phyloP scores from a whole-genome alignment of 2,113 vertebrate species.

The Xiphophorus hellerii region DNA sequence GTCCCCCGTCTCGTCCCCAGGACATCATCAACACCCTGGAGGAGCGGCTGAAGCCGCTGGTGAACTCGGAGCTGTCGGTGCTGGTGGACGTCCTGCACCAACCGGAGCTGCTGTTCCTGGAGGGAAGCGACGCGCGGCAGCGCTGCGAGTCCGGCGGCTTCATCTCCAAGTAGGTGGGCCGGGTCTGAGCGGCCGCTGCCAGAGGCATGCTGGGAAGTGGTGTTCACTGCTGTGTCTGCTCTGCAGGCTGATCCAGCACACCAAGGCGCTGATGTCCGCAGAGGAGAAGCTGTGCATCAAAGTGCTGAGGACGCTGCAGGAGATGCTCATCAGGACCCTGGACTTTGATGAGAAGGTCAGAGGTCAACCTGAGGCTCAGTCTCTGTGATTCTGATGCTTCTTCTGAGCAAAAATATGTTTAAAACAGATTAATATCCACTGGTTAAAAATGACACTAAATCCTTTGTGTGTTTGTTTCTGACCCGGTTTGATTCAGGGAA shows the following conservation, averaged over 20 bases:
- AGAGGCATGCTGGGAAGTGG: conserved; percentile 7
- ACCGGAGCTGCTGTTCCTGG: conserved; percentile 94
- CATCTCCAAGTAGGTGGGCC: conserved; percentile 88
- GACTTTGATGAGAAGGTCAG: conserved; percentile 89
- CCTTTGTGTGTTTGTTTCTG: no score
- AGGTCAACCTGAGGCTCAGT: background rate
- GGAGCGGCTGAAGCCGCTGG: conserved; percentile 90
- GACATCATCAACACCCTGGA: conserved; percentile 95
- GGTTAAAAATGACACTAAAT: no score
- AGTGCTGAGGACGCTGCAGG: conserved; percentile 91
- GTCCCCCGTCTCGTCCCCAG: conserved; percentile 40
- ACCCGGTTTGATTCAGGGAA: conserved; percentile 79
- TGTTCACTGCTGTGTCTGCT: conserved; percentile 23
- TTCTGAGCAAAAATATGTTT: no score
- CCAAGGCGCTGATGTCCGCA: conserved; percentile 89
- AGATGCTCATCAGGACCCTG: conserved; percentile 92
- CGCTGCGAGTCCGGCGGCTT: conserved; percentile 96
- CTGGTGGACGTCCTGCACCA: conserved; percentile 95
- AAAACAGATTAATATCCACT: no score
- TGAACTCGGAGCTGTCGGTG: conserved; percentile 93
- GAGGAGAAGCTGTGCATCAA: conserved; percentile 98
- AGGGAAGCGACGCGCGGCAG: conserved; percentile 89
- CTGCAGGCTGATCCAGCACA: conserved; percentile 95
- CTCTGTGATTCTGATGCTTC: no score
- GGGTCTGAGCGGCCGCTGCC: background rate